Evolutionary conservation across 2,113 vertebrate genomes (phyloP), one percentile per base, ranked within the genome.

Genomic region (Hemibagrus wyckioides): DNA sequence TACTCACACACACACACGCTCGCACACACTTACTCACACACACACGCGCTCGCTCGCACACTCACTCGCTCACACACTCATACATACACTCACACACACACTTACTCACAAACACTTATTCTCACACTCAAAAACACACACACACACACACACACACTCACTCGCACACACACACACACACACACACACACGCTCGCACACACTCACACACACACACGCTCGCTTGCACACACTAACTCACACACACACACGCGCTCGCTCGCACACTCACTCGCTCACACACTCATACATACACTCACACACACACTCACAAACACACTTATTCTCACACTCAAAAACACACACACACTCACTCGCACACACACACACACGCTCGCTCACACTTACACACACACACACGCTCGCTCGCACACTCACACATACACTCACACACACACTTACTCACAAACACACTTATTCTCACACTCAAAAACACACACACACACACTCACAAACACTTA

Each of bases 131-230:
- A n/a, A n/a, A n/a, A 63, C 10, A 87, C 71, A 75, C 83, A 80
- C 5, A 83, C 17, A 41, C n/a, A 19, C 23, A 41, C 11, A 77
- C 11, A 87, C 67, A 71, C 84, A 79, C 4, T n/a, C n/a, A n/a
- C n/a, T n/a, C n/a, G n/a, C n/a, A 63, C 10, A 87, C 71, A 75
- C 83, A 80, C 5, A 83, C 17, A 41, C n/a, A 19, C 23, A 41
- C 11, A 77, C 11, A 87, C 67, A 71, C 84, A 79, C 4, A 63
- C n/a, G n/a, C n/a, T 88, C 10, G 86, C 71, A 75, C 83, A 80
- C 5, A 83, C 17, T 33, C n/a, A 19, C 23, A 41, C 11, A 77
- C 11, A 87, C 67, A 71, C 84, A 79, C 4, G 56, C n/a, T n/a
- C n/a, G n/a, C n/a, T n/a, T n/a, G n/a, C 10, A 87, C 71, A 75